Conservation (phyloP, 2,888 invertebrate species). For the Chironomus riparius region DNA sequence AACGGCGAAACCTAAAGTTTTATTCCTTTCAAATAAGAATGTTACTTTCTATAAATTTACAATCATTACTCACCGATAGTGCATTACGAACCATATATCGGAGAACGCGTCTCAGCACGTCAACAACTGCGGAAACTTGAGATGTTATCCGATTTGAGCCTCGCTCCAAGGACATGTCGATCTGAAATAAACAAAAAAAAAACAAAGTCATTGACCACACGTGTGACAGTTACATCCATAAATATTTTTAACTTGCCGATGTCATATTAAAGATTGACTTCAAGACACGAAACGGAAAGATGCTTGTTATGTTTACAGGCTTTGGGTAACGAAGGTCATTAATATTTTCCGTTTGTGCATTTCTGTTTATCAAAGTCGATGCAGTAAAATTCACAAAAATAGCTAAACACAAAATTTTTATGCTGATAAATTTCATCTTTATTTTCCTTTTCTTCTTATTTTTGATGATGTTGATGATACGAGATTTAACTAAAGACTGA, state of each 20-base stretch:
- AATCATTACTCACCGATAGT: slow-evolving; percentile 9
- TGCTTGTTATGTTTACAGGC: background rate
- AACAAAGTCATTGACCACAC: background rate
- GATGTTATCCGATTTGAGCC: background rate
- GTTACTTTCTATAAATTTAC: background rate
- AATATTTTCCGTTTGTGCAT: background rate
- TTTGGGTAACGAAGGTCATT: background rate
- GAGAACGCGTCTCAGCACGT: background rate
- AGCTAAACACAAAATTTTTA: background rate
- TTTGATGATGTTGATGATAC: background rate
- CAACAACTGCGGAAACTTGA: background rate
- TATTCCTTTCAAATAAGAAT: background rate
- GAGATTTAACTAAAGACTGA: background rate
- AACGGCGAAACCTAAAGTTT: background rate
- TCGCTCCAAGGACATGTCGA: background rate
- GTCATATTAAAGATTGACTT: background rate
- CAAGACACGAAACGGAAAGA: background rate
- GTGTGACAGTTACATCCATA: background rate
- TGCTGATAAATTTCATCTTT: background rate
- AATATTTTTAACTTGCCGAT: background rate
- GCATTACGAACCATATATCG: background rate
- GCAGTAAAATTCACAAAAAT: background rate
- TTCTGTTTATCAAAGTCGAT: background rate
- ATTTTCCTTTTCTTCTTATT: background rate
- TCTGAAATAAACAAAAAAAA: background rate